These are phyloP conservation scores for Pseudochirops corinnae DNA, from an alignment of 2,797 vertebrate species.

Conservation along the genomic window DNA sequence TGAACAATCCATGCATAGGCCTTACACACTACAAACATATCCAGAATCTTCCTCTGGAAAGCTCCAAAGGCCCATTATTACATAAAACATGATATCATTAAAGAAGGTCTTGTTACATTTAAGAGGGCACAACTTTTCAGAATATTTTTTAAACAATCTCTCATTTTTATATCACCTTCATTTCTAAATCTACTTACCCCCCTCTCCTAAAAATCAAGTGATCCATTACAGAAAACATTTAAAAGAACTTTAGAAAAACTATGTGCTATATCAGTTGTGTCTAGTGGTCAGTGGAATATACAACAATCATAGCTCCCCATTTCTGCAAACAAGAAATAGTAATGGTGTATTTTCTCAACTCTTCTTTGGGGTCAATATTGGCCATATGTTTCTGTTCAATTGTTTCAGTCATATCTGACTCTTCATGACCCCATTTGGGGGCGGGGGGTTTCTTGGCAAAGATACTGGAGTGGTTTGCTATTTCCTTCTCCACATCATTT, in stretches of 20 bases:
- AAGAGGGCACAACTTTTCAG: background rate
- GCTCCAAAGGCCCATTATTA: background rate
- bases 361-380: background rate
- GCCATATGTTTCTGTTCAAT: background rate
- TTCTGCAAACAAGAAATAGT: background rate
- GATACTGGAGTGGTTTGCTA: background rate
- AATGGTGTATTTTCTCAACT: background rate
- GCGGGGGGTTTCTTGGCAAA: background rate
- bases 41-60: background rate
- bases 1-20: background rate
- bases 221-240: background rate
- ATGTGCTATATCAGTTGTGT: background rate
- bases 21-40: background rate
- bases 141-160: background rate
- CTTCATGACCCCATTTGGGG: background rate
- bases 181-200: background rate
- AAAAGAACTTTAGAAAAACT: background rate
- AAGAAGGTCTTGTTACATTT: background rate
- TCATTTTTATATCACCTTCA: background rate
- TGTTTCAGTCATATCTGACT: background rate
- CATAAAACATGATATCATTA: background rate
- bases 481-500: background rate
- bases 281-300: background rate
- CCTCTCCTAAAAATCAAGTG: background rate
- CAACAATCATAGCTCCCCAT: background rate